Evolutionary conservation across 2,797 vertebrate species (phyloP).

Genomic region (Neopelma chrysocephalum): DNA sequence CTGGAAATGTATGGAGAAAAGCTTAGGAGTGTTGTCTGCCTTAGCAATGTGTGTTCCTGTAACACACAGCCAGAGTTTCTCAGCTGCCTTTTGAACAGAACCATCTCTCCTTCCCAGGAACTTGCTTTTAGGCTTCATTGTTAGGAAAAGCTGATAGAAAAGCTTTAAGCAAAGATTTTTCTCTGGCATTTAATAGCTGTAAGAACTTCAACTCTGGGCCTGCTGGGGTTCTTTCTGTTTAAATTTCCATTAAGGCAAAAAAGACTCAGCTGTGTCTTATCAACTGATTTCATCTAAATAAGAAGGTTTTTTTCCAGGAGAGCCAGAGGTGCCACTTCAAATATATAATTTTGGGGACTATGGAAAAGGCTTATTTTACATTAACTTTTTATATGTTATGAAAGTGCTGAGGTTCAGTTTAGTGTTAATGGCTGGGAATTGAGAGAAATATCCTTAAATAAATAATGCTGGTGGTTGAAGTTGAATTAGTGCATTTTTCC

Average conservation of each 20-base stretch:
- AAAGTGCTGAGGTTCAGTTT: not conserved
- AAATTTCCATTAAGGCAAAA: not conserved
- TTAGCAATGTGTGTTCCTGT: not conserved
- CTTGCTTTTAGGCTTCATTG: not conserved
- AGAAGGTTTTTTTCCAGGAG: not conserved
- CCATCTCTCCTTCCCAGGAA: not conserved
- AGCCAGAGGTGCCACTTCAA: not conserved
- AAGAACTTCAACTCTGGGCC: not conserved
- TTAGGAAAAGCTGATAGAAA: not conserved
- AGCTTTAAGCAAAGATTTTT: not conserved
- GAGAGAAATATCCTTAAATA: not conserved
- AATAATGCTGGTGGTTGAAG: not conserved
- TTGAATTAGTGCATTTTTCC: not conserved
- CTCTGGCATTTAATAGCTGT: not conserved
- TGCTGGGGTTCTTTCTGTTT: not conserved
- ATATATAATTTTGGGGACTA: not conserved
- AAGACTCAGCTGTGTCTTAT: not conserved
- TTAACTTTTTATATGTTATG: not conserved
- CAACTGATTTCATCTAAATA: not conserved
- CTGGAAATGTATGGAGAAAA: not conserved
- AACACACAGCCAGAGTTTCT: not conserved
- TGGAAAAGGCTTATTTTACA: not conserved
- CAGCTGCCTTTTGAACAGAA: not conserved
- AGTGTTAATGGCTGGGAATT: not conserved
- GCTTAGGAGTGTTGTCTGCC: fast-evolving